Evolutionary conservation across 1,140 invertebrate species (phyloP).

Genomic region (Metaphire vulgaris): DNA sequence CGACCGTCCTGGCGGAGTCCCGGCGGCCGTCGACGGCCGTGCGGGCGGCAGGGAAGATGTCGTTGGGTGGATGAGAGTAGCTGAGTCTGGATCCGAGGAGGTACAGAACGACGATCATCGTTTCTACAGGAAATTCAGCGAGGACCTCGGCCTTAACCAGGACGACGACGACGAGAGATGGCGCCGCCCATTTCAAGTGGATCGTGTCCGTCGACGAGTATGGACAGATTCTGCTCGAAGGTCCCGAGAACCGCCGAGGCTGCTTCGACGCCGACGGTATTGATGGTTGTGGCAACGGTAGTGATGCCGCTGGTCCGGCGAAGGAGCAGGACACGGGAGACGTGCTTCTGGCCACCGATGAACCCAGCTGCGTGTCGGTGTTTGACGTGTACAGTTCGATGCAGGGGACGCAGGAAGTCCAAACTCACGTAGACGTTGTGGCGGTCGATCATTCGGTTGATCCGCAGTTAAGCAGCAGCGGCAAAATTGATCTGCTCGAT

Average conservation of each 20-base stretch:
- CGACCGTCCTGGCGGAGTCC: neutral
- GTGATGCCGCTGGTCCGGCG: too few species aligned
- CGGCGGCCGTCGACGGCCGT: neutral
- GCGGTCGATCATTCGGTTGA: too few species aligned
- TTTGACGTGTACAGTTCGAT: neutral
- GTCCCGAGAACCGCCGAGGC: neutral
- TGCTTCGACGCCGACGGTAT: neutral
- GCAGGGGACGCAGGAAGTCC: neutral
- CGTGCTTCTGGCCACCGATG: neutral
- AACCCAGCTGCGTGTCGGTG: neutral
- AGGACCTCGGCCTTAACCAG: neutral
- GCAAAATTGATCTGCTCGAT: too few species aligned
- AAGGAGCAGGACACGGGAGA: neutral
- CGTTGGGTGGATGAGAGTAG: neutral
- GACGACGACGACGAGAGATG: neutral
- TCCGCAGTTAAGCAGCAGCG: too few species aligned
- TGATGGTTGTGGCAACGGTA: too few species aligned
- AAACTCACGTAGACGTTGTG: neutral
- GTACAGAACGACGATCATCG: neutral
- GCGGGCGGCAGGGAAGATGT: neutral
- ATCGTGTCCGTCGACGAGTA: neutral
- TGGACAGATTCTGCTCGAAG: neutral
- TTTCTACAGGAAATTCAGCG: neutral
- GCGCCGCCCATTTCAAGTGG: neutral
- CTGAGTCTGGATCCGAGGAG: neutral